Evolutionary conservation across 2,797 vertebrate genomes (phyloP).

Genomic region (Lemur catta): DNA sequence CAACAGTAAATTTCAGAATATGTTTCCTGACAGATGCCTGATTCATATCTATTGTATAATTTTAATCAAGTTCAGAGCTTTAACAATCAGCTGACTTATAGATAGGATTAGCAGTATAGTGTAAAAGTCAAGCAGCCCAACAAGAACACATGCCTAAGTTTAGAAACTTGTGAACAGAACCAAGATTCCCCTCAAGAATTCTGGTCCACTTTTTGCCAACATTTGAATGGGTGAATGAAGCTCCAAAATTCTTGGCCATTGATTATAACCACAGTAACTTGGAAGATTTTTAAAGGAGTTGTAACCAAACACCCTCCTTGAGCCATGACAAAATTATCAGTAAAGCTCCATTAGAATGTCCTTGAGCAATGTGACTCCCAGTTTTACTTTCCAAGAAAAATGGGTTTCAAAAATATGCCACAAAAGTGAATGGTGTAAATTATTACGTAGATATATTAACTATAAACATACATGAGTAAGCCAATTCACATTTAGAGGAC

Average conservation of each 20-base stretch:
- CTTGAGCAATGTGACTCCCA: not conserved
- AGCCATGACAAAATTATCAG: not conserved
- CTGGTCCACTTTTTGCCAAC: not conserved
- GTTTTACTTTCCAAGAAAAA: conserved; percentile 12
- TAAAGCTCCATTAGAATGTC: not conserved
- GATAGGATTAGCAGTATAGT: not conserved
- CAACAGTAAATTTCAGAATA: not conserved
- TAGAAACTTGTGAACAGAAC: not conserved
- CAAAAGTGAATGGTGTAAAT: not conserved
- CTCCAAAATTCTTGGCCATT: not conserved
- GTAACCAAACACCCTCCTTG: not conserved
- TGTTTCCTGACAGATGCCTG: not conserved
- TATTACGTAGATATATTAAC: not conserved
- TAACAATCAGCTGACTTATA: not conserved
- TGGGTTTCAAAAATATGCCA: not conserved
- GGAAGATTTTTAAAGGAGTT: not conserved
- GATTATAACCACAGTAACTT: not conserved
- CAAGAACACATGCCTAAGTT: not conserved
- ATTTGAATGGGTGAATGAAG: not conserved
- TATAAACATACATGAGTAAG: not conserved
- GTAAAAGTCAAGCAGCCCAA: not conserved
- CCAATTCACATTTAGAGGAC: not conserved
- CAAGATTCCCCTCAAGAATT: not conserved
- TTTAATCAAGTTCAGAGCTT: not conserved
- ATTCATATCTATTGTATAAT: not conserved